Evolutionary conservation across 2,113 vertebrate species (phyloP).

Genomic region (Numenius arquata): DNA sequence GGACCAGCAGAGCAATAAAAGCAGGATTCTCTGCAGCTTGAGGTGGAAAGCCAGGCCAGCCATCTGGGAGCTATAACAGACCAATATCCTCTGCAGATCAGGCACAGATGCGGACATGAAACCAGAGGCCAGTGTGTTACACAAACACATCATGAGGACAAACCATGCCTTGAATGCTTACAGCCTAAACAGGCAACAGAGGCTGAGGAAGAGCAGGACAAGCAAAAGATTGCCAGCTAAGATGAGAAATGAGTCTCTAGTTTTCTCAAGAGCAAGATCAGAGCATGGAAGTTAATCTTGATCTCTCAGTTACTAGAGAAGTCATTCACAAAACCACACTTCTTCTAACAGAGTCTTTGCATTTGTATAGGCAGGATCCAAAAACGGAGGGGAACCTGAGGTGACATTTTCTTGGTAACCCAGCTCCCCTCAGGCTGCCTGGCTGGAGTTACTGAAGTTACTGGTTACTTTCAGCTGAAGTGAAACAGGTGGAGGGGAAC

Average conservation of each 20-base stretch:
- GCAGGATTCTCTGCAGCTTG: conserved; percentile 4
- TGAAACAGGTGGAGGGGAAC: not conserved
- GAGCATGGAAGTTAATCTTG: not conserved
- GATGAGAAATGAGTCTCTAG: not conserved
- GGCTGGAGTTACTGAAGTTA: not conserved
- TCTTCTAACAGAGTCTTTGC: not conserved
- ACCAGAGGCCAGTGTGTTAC: conserved; percentile 30
- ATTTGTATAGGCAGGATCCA: not conserved
- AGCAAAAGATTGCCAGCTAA: not conserved
- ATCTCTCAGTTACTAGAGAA: not conserved
- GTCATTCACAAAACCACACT: not conserved
- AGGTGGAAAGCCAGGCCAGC: conserved; percentile 5
- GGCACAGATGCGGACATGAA: conserved; percentile 53
- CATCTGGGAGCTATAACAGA: conserved; percentile 52
- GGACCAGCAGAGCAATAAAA: conserved; percentile 21
- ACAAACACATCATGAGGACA: conserved; percentile 31
- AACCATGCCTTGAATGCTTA: not conserved
- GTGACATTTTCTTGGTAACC: not conserved
- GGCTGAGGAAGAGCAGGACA: not conserved
- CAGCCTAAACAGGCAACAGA: not conserved
- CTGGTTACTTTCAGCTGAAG: not conserved
- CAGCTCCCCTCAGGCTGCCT: not conserved
- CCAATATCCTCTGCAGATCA: conserved; percentile 54
- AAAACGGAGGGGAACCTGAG: not conserved
- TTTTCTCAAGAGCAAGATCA: not conserved